Conservation (phyloP, 2,797 vertebrate species). For the Anas flavirostris region DNA sequence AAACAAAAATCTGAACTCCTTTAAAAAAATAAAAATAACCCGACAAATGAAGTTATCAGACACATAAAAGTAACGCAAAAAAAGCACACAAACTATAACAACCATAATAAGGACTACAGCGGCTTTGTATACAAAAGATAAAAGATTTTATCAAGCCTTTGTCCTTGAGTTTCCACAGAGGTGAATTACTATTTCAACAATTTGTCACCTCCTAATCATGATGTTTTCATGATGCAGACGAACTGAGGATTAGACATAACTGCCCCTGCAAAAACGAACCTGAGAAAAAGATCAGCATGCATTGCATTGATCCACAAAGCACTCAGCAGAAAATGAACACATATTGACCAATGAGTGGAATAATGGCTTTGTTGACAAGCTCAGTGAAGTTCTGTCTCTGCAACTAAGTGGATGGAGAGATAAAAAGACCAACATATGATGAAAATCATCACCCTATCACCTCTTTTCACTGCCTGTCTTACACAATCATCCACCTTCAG, state of each 20-base stretch:
- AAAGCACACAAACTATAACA: not conserved
- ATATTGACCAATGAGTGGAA: conserved; percentile 71
- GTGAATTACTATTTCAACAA: conserved; percentile 18
- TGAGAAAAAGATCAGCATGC: conserved; percentile 22
- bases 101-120: not conserved
- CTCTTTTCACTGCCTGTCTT: not conserved
- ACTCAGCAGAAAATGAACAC: conserved; percentile 69
- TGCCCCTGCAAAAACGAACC: conserved; percentile 41
- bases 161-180: not conserved
- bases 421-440: not conserved
- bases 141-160: not conserved
- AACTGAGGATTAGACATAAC: conserved; percentile 8
- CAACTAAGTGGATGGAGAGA: not conserved
- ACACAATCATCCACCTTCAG: not conserved
- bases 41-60: not conserved
- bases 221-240: conserved; percentile 13
- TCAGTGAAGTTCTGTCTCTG: conserved; percentile 35
- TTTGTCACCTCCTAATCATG: not conserved
- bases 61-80: not conserved
- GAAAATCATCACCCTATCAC: not conserved
- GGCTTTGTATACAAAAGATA: not conserved
- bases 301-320: conserved; percentile 29
- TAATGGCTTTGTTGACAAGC: conserved; percentile 74
- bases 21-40: not conserved
- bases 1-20: not conserved